Base-by-base conservation (phyloP, 2,113 vertebrate genomes). In the Pogona vitticeps region DNA sequence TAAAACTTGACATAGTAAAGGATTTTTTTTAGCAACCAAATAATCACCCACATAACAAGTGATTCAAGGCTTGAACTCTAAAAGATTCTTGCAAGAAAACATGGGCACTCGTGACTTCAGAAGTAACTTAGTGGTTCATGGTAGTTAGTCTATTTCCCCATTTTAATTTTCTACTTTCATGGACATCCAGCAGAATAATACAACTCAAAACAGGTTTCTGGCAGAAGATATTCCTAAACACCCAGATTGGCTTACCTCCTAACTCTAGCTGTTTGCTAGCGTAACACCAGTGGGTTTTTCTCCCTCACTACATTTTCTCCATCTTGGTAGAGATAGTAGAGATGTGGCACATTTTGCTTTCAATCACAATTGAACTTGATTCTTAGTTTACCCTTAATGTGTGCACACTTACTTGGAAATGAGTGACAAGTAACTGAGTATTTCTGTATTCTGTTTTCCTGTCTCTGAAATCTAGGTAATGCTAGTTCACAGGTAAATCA, bases 401-500 rank as follows among this genome's bases (percentile, higher is more conserved):
- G 9, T 17, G 23, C 9, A 42, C 31, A 4, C 52, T 79, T 63
- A 80, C 36, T 46, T 65, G 38, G 9, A 73, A 86, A 86, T 1
- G 40, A 26, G 36, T 81, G n/a, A 52, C 20, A 21, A 75, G 40
- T 6, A 6, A 68, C 2, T 31, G 31, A 68, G 72, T 80, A 56
- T 90, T 88, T 89, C 83, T 80, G 65, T 88, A 6, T 46, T 70
- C 46, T 90, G 84, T 72, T 88, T 65, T 88, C 56, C 80, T 87
- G 67, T 31, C 83, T 84, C 79, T 56, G 85, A 80, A 93, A 88
- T 88, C 31, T 59, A 88, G 88, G 72, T 94, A 94, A 77, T 87
- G 90, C 20, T 84, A 88, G 84, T 89, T 89, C 80, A 86, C 65
- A 92, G 8, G 18, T 79, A 9, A 75, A 75, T 2, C 40, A 46